A percentile compares a stretch with the other conserved stretches of the same genome.
Conservation (phyloP, 2,888 invertebrate species). For the Odontocolon sp. region DNA sequence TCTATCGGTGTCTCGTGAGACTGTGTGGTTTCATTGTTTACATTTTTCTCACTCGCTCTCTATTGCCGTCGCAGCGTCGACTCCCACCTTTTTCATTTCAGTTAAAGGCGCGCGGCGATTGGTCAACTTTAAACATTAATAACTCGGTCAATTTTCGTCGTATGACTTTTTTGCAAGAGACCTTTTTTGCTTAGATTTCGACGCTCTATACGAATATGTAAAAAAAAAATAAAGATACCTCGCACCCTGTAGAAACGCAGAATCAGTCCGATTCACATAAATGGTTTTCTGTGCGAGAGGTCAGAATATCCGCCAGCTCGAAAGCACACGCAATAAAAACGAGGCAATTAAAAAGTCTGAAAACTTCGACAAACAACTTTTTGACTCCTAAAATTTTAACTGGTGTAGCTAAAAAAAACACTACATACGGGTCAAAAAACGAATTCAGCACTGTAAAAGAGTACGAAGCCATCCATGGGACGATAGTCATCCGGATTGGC, state of each 20-base stretch:
- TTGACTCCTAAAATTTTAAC: background rate
- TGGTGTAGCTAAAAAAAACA: slow-evolving; percentile 1
- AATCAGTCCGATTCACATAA: slow-evolving; percentile 17
- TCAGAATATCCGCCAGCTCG: slow-evolving; percentile 42
- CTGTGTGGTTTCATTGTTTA: too few species aligned
- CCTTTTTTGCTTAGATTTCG: too few species aligned
- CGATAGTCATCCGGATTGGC: slow-evolving; percentile 31
- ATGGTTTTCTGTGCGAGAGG: slow-evolving; percentile 33
- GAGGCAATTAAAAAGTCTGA: background rate
- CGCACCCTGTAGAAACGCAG: slow-evolving; percentile 27
- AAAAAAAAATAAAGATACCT: too few species aligned
- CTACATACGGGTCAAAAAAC: slow-evolving; percentile 36
- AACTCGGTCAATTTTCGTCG: too few species aligned
- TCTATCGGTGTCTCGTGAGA: too few species aligned
- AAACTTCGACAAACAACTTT: background rate
- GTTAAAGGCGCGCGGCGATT: too few species aligned
- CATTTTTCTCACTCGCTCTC: too few species aligned
- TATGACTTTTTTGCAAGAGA: too few species aligned
- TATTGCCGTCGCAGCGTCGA: too few species aligned
- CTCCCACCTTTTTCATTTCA: too few species aligned
- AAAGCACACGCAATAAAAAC: slow-evolving; percentile 9
- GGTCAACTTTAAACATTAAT: too few species aligned
- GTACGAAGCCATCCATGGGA: slow-evolving; percentile 1
- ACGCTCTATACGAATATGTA: too few species aligned
- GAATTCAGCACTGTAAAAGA: background rate